Evolutionary conservation across 2,888 invertebrate species (phyloP).

Genomic region (Athrips mouffetella): DNA sequence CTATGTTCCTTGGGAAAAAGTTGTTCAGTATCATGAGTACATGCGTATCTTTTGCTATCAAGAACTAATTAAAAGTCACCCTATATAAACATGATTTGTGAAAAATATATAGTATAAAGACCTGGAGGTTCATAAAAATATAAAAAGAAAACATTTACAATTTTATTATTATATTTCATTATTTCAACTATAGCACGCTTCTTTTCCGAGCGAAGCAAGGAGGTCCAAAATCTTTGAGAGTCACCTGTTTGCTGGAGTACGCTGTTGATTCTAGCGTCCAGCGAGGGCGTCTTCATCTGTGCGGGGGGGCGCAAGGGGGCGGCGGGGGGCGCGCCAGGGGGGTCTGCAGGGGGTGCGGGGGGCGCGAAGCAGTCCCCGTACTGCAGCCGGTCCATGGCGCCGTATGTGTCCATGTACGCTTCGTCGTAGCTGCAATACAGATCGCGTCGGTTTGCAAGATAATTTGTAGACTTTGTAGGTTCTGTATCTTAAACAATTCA

Average conservation of each 20-base stretch:
- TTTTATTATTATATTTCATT: too few species aligned
- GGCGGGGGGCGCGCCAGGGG: conserved; percentile 28
- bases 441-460: neutral
- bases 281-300: conserved; percentile 33
- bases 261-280: conserved; percentile 58
- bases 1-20: too few species aligned
- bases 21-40: too few species aligned
- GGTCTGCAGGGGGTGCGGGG: conserved; percentile 14
- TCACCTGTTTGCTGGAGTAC: conserved; percentile 52
- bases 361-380: conserved; percentile 67
- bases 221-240: conserved; percentile 16
- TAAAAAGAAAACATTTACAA: too few species aligned
- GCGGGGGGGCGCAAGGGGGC: conserved; percentile 8
- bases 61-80: too few species aligned
- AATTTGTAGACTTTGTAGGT: neutral
- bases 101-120: too few species aligned
- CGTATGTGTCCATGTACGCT: conserved; percentile 69
- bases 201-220: neutral
- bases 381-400: conserved; percentile 61
- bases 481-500: too few species aligned
- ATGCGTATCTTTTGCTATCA: too few species aligned
- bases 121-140: too few species aligned
- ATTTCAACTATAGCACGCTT: too few species aligned
- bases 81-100: too few species aligned
- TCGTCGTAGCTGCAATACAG: conserved; percentile 54